A percentile compares a stretch with the other conserved stretches of the same genome.
phyloP scores from a whole-genome alignment of 2,113 vertebrate species.

The Megaceryle torquata region DNA sequence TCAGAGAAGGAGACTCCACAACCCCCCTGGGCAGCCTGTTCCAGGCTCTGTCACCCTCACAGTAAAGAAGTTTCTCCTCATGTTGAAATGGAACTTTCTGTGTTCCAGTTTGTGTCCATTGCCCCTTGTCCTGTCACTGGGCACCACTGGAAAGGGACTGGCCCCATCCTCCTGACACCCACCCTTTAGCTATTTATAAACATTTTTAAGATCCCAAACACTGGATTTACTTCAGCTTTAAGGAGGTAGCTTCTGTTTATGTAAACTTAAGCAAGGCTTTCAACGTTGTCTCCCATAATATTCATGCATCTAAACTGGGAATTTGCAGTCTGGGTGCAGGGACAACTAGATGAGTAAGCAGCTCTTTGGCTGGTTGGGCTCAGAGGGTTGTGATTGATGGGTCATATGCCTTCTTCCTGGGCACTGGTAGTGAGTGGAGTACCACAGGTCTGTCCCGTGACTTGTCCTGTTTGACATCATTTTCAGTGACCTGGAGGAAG shows the following conservation, averaged over 20 bases:
- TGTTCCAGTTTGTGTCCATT: too few species aligned
- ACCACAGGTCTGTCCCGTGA: not conserved
- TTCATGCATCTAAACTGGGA: not conserved
- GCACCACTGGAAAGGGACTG: too few species aligned
- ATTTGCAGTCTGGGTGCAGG: not conserved
- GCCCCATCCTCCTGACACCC: too few species aligned
- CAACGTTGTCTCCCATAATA: not conserved
- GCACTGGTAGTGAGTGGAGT: fast-evolving
- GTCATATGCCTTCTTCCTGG: not conserved
- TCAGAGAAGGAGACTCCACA: too few species aligned
- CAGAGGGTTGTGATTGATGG: fast-evolving
- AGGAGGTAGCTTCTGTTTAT: too few species aligned
- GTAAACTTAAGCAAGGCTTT: not conserved
- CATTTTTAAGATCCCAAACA: not conserved
- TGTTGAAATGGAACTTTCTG: too few species aligned
- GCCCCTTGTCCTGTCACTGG: too few species aligned
- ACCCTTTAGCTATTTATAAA: too few species aligned
- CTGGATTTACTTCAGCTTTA: not conserved
- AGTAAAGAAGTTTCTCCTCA: too few species aligned
- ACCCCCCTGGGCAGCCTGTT: too few species aligned
- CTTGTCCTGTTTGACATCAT: not conserved
- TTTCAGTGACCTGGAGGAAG: not conserved
- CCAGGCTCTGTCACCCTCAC: too few species aligned
- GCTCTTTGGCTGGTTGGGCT: not conserved
- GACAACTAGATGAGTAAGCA: not conserved